phyloP scores from a whole-genome alignment of 2,888 invertebrate genomes.

The Microplitis deprimator region DNA sequence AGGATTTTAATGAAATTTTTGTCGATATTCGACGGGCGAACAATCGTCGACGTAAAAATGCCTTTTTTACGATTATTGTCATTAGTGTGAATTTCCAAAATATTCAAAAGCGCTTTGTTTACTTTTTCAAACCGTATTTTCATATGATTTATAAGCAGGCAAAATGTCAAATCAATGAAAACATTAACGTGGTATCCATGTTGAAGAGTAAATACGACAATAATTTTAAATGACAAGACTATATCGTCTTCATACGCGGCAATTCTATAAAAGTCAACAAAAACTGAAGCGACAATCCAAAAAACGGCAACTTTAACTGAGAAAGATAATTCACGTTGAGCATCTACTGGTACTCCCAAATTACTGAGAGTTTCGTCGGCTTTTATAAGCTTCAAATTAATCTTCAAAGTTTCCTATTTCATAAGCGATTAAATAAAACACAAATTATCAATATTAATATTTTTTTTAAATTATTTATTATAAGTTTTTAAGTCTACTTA shows the following conservation, averaged over 20 bases:
- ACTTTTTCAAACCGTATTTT: not conserved
- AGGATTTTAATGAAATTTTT: not conserved
- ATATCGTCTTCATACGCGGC: no score
- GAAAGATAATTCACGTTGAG: constrained; percentile 12
- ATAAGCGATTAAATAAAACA: no score
- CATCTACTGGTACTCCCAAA: constrained; percentile 35
- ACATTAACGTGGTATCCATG: not conserved
- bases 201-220: not conserved
- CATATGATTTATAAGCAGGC: no score
- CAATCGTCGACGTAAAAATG: no score
- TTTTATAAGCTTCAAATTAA: constrained; percentile 11
- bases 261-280: not conserved
- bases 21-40: not conserved
- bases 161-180: not conserved
- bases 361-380: constrained; percentile 40
- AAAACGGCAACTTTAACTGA: not conserved
- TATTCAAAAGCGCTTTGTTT: not conserved
- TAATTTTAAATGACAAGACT: no score
- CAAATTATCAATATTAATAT: no score
- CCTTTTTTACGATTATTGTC: not conserved
- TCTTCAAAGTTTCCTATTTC: constrained; percentile 9
- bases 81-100: not conserved
- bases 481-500: not conserved
- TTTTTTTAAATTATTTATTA: not conserved
- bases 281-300: constrained; percentile 5